Evolutionary conservation across 2,113 vertebrate genomes (phyloP).

Genomic region (Ammodytes marinus): DNA sequence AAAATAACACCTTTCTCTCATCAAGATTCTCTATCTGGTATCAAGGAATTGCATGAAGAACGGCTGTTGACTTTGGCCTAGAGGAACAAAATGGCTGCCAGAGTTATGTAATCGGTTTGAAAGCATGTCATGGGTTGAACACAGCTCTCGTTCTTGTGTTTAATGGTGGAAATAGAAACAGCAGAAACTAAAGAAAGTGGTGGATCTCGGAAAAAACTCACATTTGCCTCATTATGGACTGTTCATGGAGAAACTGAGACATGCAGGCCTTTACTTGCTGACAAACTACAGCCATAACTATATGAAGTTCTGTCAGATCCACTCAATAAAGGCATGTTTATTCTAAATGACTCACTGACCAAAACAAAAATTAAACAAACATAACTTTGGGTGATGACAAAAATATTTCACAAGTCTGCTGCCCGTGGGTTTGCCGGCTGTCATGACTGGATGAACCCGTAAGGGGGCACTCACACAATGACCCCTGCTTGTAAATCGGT

Average conservation of each 20-base stretch:
- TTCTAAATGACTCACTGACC: neutral
- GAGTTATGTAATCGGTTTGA: constrained; percentile 37
- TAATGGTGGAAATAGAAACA: neutral
- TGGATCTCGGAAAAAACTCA: neutral
- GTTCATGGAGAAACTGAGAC: neutral
- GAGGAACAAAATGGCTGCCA: constrained; percentile 56
- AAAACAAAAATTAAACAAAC: neutral
- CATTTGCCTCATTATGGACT: neutral
- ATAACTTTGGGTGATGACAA: neutral
- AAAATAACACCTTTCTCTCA: accelerated
- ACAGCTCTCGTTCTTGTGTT: neutral
- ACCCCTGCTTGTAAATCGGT: neutral
- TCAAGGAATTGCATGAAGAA: constrained; percentile 1
- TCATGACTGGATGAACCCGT: neutral
- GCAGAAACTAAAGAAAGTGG: neutral
- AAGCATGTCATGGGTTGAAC: constrained; percentile 3
- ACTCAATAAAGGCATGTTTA: neutral
- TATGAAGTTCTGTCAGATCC: neutral
- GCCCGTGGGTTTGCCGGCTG: constrained; percentile 6
- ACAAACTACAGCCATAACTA: neutral
- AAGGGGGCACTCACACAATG: neutral
- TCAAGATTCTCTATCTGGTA: constrained; percentile 14
- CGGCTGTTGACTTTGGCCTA: neutral
- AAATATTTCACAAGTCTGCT: constrained; percentile 29
- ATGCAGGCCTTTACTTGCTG: neutral